Conservation (phyloP, 2,113 vertebrate species). For the Blennius ocellaris region DNA sequence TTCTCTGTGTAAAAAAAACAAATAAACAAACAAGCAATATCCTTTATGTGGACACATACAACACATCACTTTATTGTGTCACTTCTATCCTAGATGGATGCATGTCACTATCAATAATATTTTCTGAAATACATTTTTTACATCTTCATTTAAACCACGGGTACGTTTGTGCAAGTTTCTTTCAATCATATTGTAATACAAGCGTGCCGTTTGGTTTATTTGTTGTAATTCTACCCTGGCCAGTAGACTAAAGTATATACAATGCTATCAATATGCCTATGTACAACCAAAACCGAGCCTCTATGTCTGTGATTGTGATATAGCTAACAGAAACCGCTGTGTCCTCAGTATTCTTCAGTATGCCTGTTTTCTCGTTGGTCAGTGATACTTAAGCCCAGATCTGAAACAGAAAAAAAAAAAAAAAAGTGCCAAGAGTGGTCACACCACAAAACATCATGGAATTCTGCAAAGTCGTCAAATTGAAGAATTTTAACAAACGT, state of each 20-base stretch:
- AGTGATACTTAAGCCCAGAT: constrained; percentile 80
- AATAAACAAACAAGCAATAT: constrained; percentile 47
- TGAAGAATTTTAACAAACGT: background rate
- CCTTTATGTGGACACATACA: constrained; percentile 61
- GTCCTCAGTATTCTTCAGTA: constrained; percentile 34
- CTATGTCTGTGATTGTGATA: constrained; percentile 76
- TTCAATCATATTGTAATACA: constrained; percentile 49
- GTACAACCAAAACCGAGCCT: constrained; percentile 69
- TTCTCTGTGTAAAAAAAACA: constrained; percentile 46
- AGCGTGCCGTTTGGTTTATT: constrained; percentile 64
- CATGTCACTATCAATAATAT: constrained; percentile 67
- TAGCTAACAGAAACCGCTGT: constrained; percentile 68
- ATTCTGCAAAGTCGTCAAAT: background rate
- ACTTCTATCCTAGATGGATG: constrained; percentile 71
- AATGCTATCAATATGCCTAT: constrained; percentile 69
- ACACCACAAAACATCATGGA: background rate
- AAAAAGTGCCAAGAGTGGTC: constrained; percentile 9
- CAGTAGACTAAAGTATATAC: constrained; percentile 69
- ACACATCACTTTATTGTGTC: constrained; percentile 70
- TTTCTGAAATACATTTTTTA: constrained; percentile 66
- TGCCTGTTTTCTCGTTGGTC: constrained; percentile 45
- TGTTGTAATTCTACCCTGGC: constrained; percentile 60
- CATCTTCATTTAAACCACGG: constrained; percentile 46
- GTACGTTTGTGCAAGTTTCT: constrained; percentile 60
- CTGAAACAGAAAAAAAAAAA: constrained; percentile 59